phyloP scores from a whole-genome alignment of 2,797 vertebrate genomes.

The Cercopithecus hamlyni region DNA sequence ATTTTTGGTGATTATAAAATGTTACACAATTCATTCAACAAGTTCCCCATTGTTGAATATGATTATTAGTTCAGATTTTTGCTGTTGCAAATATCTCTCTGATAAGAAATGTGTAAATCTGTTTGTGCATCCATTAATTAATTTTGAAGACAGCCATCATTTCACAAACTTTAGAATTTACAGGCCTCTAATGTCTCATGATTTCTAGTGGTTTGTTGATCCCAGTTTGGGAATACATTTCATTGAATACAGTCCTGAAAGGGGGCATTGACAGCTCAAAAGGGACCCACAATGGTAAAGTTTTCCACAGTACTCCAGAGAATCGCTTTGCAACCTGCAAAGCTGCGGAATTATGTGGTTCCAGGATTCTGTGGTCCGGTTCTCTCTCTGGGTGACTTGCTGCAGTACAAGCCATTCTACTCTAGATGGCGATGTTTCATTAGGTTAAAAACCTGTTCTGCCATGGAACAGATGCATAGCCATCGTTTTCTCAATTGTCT shows the following conservation, averaged over 20 bases:
- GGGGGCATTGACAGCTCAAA: neutral
- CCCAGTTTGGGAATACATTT: neutral
- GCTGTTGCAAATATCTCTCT: neutral
- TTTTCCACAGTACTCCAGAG: neutral
- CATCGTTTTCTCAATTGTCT: neutral
- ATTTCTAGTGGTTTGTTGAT: neutral
- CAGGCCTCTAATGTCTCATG: neutral
- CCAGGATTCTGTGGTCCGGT: neutral
- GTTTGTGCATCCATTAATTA: neutral
- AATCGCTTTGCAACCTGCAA: neutral
- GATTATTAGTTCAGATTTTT: neutral
- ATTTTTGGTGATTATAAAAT: slow-evolving; percentile 21
- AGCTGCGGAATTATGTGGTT: neutral
- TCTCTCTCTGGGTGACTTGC: neutral
- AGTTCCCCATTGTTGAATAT: neutral
- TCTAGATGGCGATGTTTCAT: slow-evolving; percentile 55
- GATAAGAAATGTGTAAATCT: neutral
- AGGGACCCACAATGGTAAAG: neutral
- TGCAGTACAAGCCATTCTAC: neutral
- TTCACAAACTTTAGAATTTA: neutral
- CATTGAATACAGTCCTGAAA: neutral
- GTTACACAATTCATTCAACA: neutral
- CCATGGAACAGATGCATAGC: rapidly evolving
- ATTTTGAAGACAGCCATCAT: neutral
- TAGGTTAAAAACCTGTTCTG: neutral